Evolutionary conservation across 2,888 invertebrate genomes (phyloP).

Genomic region (Torymus tubicola): DNA sequence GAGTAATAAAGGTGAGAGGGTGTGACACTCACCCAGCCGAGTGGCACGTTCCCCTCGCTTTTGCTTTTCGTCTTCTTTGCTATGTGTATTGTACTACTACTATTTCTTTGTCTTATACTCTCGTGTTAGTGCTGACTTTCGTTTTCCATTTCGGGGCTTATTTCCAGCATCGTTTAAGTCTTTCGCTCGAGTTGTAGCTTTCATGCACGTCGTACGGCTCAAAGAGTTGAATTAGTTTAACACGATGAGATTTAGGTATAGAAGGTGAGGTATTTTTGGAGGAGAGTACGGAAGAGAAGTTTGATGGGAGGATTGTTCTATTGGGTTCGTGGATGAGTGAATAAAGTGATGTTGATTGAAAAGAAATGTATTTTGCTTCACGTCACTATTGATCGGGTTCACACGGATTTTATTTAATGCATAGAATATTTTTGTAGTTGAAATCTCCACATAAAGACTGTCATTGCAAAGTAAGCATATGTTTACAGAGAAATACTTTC

Average conservation of each 20-base stretch:
- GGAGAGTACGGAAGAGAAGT: no score
- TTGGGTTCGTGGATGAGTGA: background rate
- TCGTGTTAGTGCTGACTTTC: background rate
- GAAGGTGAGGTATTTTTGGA: no score
- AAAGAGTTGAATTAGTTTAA: background rate
- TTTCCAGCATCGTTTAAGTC: background rate
- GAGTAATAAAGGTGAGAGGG: slow-evolving; percentile 25
- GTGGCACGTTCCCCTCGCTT: background rate
- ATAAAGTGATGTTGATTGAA: no score
- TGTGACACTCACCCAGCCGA: slow-evolving; percentile 8
- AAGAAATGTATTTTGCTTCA: background rate
- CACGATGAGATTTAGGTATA: no score
- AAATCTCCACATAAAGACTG: no score
- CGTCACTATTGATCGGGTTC: background rate
- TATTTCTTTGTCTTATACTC: no score
- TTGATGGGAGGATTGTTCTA: background rate
- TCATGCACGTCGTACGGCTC: background rate
- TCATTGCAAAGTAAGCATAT: no score
- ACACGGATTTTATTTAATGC: no score
- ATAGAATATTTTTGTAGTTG: no score
- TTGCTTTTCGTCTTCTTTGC: background rate
- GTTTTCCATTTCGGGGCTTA: background rate
- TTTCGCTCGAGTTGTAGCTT: background rate
- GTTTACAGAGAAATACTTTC: no score
- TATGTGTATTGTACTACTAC: background rate